Percentiles rank a stretch among this genome's conserved stretches.
Evolutionary conservation across 1,140 invertebrate species (phyloP).

Genomic region (Drosophila sp.): DNA sequence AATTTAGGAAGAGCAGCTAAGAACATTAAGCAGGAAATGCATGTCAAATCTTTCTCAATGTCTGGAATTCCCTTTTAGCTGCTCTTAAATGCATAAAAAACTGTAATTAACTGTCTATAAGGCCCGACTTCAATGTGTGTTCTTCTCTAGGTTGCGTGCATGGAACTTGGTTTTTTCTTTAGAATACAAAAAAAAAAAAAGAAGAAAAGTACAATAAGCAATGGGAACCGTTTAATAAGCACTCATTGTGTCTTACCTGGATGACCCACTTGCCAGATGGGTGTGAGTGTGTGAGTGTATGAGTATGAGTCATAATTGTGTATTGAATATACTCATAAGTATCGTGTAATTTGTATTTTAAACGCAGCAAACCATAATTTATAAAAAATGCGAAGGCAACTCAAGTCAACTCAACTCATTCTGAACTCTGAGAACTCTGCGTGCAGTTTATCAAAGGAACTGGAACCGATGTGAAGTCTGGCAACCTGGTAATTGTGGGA

Average conservation of each 20-base stretch:
- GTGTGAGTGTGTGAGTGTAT: conserved; percentile 4
- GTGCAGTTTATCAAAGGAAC: conserved; percentile 74
- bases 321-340: conserved; percentile 34
- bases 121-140: neutral
- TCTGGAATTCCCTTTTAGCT: conserved; percentile 2
- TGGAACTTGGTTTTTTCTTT: conserved; percentile 25
- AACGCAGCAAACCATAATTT: conserved; percentile 76
- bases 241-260: conserved; percentile 72
- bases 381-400: conserved; percentile 44
- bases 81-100: neutral
- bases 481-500: no score
- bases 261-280: conserved; percentile 64
- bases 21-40: conserved; percentile 10
- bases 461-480: conserved; percentile 6
- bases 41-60: conserved; percentile 16
- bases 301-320: conserved; percentile 53
- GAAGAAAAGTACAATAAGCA: conserved; percentile 28
- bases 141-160: conserved; percentile 32
- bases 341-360: conserved; percentile 76
- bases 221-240: conserved; percentile 63
- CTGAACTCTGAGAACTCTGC: conserved; percentile 45
- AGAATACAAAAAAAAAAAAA: neutral
- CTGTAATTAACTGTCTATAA: conserved; percentile 25
- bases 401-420: no score
- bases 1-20: neutral